These are phyloP conservation scores for Potorous gilbertii DNA, from an alignment of 2,797 vertebrate genomes.

Conservation along the genomic window DNA sequence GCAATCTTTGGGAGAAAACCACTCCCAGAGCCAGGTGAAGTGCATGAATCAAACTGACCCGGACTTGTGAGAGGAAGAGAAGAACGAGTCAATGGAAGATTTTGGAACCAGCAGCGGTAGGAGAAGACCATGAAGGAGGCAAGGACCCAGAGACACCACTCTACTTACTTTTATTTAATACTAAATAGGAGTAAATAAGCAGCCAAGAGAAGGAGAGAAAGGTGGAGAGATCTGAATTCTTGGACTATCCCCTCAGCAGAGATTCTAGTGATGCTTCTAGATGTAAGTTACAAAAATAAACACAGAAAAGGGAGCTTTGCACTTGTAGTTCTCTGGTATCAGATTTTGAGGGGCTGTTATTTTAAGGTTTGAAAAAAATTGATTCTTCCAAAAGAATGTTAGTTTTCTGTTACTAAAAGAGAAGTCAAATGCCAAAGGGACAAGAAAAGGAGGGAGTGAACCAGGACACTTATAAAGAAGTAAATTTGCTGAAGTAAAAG, in stretches of 20 bases:
- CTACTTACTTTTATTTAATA: background rate
- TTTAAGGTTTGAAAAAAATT: background rate
- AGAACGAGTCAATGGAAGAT: background rate
- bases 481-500: background rate
- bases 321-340: background rate
- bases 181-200: background rate
- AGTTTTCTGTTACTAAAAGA: background rate
- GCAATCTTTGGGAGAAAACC: background rate
- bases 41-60: background rate
- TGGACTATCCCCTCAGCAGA: background rate
- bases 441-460: background rate
- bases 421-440: background rate
- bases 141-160: background rate
- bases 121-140: background rate
- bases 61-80: background rate
- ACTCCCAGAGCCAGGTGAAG: background rate
- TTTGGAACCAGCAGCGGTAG: background rate
- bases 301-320: background rate
- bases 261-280: background rate
- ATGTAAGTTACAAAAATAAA: background rate
- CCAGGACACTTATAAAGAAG: background rate
- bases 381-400: background rate
- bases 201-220: background rate
- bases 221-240: background rate
- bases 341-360: background rate